These are phyloP conservation scores for Oryzaephilus surinamensis DNA, from an alignment of 1,140 invertebrate species.

Conservation along the genomic window DNA sequence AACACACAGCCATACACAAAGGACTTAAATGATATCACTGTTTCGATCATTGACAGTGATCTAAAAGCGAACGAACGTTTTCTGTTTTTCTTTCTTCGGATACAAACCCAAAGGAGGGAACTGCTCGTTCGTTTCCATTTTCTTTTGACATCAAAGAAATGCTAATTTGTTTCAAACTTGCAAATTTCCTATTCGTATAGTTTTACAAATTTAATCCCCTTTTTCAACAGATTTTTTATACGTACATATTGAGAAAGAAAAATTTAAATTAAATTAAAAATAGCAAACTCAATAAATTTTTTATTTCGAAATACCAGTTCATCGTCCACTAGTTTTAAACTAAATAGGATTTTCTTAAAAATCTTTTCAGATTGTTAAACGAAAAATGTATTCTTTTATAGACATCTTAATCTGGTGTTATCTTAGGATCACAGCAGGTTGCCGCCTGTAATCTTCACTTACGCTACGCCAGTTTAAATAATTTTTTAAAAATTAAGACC, in stretches of 20 bases:
- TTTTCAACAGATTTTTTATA: too few species aligned
- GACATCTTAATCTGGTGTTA: slow-evolving; percentile 13
- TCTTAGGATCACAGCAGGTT: slow-evolving; percentile 8
- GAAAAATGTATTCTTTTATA: too few species aligned
- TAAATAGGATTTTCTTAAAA: too few species aligned
- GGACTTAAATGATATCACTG: slow-evolving; percentile 16
- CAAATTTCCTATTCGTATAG: too few species aligned
- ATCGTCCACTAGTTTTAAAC: too few species aligned
- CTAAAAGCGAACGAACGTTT: slow-evolving; percentile 5
- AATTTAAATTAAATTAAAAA: too few species aligned
- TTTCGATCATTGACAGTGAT: slow-evolving; percentile 17
- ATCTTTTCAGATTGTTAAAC: too few species aligned
- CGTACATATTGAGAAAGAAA: too few species aligned
- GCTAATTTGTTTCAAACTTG: slow-evolving; percentile 17
- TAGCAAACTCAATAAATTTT: too few species aligned
- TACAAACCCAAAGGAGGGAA: slow-evolving; percentile 8
- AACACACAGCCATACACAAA: slow-evolving; percentile 13
- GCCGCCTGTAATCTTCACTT: slow-evolving; percentile 9
- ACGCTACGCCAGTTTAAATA: slow-evolving; percentile 7
- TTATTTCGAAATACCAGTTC: too few species aligned
- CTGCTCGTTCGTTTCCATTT: slow-evolving; percentile 8
- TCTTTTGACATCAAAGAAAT: slow-evolving; percentile 15
- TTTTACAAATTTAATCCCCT: too few species aligned
- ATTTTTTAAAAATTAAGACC: too few species aligned
- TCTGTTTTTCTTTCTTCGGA: slow-evolving; percentile 7